These are phyloP conservation scores for Hylyphantes graminicola DNA, from an alignment of 1,140 invertebrate species.

Conservation along the genomic window DNA sequence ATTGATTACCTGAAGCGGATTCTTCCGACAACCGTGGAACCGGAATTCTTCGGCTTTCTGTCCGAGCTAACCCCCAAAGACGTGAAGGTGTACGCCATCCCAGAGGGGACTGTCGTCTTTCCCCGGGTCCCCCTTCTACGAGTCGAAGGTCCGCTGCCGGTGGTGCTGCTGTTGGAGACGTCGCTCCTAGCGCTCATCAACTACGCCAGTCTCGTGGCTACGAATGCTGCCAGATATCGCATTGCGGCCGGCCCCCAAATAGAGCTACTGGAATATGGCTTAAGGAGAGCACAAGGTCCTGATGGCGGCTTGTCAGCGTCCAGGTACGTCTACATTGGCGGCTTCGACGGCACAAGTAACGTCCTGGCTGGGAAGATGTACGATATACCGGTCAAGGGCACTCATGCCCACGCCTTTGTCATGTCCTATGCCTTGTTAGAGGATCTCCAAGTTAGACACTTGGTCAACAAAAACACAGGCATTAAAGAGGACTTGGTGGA, in stretches of 20 bases:
- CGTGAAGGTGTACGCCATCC: constrained; percentile 89
- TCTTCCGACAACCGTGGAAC: constrained; percentile 84
- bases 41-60: constrained; percentile 92
- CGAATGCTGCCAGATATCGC: constrained; percentile 96
- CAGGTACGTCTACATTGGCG: constrained; percentile 95
- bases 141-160: constrained; percentile 94
- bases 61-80: constrained; percentile 84
- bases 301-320: constrained; percentile 99
- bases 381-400: constrained; percentile 96
- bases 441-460: constrained; percentile 75
- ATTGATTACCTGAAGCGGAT: constrained; percentile 91
- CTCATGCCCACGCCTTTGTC: constrained; percentile 99
- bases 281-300: constrained; percentile 96
- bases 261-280: constrained; percentile 92
- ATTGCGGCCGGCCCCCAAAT: constrained; percentile 88
- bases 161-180: constrained; percentile 96
- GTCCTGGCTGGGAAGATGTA: constrained; percentile 98
- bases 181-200: constrained; percentile 96
- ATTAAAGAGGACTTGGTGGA: constrained; percentile 77
- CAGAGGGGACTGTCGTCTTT: constrained; percentile 98
- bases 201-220: constrained; percentile 98
- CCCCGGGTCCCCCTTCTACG: constrained; percentile 93
- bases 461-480: constrained; percentile 64
- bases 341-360: constrained; percentile 99
- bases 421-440: constrained; percentile 83